These are phyloP conservation scores for Phrynocephalus forsythii DNA, from an alignment of 2,797 vertebrate species.

Conservation along the genomic window DNA sequence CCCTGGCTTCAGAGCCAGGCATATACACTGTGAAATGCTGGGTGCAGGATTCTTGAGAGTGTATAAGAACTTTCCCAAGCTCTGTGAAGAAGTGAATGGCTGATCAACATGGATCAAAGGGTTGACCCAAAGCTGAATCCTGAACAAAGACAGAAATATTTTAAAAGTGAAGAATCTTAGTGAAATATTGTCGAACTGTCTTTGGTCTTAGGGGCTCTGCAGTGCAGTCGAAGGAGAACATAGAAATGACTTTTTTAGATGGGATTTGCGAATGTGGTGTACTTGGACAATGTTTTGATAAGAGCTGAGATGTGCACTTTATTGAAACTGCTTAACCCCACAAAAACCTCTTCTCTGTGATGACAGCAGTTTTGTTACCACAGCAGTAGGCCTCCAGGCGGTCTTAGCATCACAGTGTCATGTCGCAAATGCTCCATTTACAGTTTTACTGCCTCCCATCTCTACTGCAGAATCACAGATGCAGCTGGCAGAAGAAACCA, in stretches of 20 bases:
- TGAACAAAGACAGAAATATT: conserved; percentile 11
- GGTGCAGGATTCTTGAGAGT: too few species aligned
- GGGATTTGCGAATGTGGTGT: background rate
- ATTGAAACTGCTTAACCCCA: conserved; percentile 42
- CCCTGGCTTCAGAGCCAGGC: too few species aligned
- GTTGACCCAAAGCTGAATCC: background rate
- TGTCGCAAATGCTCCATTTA: conserved; percentile 72
- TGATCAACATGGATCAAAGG: background rate
- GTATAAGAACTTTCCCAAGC: background rate
- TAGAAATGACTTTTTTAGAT: background rate
- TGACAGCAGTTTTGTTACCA: conserved; percentile 51
- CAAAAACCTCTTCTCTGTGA: conserved; percentile 44
- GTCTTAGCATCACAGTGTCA: conserved; percentile 69
- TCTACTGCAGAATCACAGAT: conserved; percentile 75
- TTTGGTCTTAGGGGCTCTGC: background rate
- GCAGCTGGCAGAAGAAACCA: conserved; percentile 83
- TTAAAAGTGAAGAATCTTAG: background rate
- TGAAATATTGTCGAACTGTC: background rate
- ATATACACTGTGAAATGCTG: too few species aligned
- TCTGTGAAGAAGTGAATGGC: background rate
- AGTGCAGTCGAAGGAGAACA: background rate
- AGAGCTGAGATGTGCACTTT: conserved; percentile 36
- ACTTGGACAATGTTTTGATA: conserved; percentile 12
- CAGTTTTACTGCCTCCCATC: conserved; percentile 64
- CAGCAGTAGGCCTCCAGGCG: conserved; percentile 67